Conservation (phyloP, 37 sponge, comb jelly and placozoan genomes). For the Diacarnus erythraeanus region DNA sequence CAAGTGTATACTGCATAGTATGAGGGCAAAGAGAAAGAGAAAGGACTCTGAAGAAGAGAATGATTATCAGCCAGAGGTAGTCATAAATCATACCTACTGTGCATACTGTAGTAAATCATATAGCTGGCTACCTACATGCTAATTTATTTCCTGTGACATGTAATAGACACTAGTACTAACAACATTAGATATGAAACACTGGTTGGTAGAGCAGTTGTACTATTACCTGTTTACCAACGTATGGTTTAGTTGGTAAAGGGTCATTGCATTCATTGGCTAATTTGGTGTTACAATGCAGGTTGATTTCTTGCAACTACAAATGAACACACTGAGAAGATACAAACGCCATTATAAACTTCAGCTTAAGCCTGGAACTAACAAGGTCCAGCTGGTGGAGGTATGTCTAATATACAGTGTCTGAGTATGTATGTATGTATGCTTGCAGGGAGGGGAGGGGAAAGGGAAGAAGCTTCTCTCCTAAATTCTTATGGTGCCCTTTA, state of each 20-base stretch:
- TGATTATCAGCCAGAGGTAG: constrained; percentile 71
- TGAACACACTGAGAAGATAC: constrained; percentile 89
- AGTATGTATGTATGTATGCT: no score
- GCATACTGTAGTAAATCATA: no score
- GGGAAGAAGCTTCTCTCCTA: no score
- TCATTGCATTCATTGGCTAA: background rate
- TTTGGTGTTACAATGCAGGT: constrained; percentile 36
- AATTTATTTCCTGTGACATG: no score
- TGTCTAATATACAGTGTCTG: no score
- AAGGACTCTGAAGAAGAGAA: constrained; percentile 90
- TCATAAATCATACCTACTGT: no score
- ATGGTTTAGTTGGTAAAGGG: background rate
- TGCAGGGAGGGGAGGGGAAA: no score
- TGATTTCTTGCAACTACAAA: constrained; percentile 85
- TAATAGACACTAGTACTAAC: no score
- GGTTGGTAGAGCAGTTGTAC: no score
- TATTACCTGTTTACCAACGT: background rate
- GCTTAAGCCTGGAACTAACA: constrained; percentile 82
- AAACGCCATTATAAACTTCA: constrained; percentile 89
- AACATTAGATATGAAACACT: no score
- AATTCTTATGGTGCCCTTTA: no score
- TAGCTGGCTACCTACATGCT: no score
- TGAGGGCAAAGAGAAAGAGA: constrained; percentile 75
- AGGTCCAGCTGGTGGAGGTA: constrained; percentile 91
- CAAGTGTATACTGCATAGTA: constrained; percentile 46